A percentile compares a stretch with the other conserved stretches of the same genome.
These are phyloP conservation scores for Tychaedon coryphoeus DNA, from an alignment of 2,113 vertebrate genomes.

Conservation along the genomic window DNA sequence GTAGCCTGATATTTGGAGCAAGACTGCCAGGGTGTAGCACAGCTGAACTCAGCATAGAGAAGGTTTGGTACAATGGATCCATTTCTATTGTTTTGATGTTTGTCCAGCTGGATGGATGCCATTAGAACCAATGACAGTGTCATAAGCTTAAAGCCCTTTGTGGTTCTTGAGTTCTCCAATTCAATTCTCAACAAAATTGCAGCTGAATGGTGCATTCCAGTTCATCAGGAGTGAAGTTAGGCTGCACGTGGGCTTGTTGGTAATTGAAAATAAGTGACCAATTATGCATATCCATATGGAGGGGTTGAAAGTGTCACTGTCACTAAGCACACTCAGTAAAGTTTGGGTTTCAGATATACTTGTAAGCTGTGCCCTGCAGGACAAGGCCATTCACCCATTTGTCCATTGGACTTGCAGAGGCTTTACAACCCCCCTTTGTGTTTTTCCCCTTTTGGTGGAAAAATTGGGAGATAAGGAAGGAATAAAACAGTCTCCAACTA, in stretches of 20 bases:
- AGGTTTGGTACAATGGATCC: background rate
- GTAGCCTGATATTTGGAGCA: background rate
- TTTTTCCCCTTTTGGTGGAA: background rate
- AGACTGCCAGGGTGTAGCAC: background rate
- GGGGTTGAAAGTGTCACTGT: background rate
- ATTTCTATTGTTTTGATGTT: background rate
- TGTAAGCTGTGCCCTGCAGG: background rate
- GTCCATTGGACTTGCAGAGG: background rate
- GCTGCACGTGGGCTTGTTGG: fast-evolving
- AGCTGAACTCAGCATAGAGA: background rate
- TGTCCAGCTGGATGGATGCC: background rate
- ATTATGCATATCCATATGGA: background rate
- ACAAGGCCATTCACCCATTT: background rate
- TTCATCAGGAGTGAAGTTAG: background rate
- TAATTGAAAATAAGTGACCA: background rate
- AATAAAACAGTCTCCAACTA: background rate
- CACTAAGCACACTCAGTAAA: background rate
- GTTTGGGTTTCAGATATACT: background rate
- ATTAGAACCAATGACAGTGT: background rate
- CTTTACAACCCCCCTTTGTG: background rate
- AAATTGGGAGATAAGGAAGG: background rate
- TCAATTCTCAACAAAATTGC: background rate
- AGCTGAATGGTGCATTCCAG: background rate
- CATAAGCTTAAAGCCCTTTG: background rate
- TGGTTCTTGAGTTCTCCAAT: background rate